Evolutionary conservation across 2,888 invertebrate genomes (phyloP).

Genomic region (Cryptosula pallasiana): DNA sequence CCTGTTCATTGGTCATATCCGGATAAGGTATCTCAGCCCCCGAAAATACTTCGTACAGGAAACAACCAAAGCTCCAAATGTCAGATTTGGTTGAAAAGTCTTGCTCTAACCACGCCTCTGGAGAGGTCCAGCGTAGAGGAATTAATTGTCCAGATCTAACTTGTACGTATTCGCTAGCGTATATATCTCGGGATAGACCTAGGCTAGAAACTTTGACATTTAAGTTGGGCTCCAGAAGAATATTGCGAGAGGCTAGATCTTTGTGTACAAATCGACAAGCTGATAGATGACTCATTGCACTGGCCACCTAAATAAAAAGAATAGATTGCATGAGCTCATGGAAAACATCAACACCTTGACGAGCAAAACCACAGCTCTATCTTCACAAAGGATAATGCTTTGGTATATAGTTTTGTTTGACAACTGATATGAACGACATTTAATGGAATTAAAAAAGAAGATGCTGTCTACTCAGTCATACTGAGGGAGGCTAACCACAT

Average conservation of each 20-base stretch:
- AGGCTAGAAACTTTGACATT: slow-evolving; percentile 77
- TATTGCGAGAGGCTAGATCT: slow-evolving; percentile 86
- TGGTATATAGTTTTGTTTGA: too few species aligned
- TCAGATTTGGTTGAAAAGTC: slow-evolving; percentile 89
- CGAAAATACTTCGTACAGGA: slow-evolving; percentile 83
- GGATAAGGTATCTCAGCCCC: slow-evolving; percentile 73
- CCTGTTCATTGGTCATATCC: slow-evolving; percentile 70
- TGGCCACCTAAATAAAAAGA: slow-evolving; percentile 62
- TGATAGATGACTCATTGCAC: slow-evolving; percentile 74
- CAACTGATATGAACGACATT: too few species aligned
- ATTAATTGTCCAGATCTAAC: slow-evolving; percentile 59
- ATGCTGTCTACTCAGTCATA: too few species aligned
- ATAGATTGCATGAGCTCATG: too few species aligned
- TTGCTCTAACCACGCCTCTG: slow-evolving; percentile 80
- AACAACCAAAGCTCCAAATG: slow-evolving; percentile 82
- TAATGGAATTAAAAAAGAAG: too few species aligned
- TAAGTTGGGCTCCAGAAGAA: slow-evolving; percentile 73
- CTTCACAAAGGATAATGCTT: too few species aligned
- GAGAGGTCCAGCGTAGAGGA: slow-evolving; percentile 82
- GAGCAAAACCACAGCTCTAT: too few species aligned
- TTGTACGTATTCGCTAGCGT: slow-evolving; percentile 82
- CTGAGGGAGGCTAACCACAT: too few species aligned
- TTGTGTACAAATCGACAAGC: slow-evolving; percentile 75
- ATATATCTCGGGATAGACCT: slow-evolving; percentile 74
- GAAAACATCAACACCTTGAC: too few species aligned